Percentiles rank a stretch among this genome's conserved stretches.
Conservation (phyloP, 2,888 invertebrate genomes). For the Pimpla rufipes region DNA sequence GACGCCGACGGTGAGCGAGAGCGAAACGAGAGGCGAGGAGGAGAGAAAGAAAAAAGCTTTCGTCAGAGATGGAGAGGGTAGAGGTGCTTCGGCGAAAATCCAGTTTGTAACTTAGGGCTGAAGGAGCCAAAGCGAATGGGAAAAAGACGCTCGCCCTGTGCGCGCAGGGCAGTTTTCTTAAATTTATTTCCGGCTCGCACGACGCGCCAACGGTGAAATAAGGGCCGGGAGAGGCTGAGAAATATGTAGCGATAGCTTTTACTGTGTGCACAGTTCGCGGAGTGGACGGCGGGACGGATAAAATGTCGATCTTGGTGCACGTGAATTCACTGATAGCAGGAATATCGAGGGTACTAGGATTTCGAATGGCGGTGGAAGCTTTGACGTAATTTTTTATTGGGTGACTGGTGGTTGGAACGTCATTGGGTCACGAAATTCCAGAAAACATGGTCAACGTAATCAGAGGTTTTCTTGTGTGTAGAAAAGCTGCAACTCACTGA, state of each 20-base stretch:
- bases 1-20: slow-evolving; percentile 18
- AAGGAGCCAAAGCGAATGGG: slow-evolving; percentile 63
- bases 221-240: background rate
- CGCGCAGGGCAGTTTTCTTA: slow-evolving; percentile 44
- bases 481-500: too few relatives aligned
- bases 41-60: slow-evolving; percentile 1
- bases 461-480: too few relatives aligned
- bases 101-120: slow-evolving; percentile 76
- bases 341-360: too few relatives aligned
- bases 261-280: too few relatives aligned
- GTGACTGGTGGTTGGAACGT: too few relatives aligned
- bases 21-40: slow-evolving; percentile 3
- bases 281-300: too few relatives aligned
- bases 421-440: too few relatives aligned
- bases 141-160: slow-evolving; percentile 47
- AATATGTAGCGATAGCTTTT: background rate
- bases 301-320: too few relatives aligned
- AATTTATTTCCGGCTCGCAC: slow-evolving; percentile 16
- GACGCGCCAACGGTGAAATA: slow-evolving; percentile 7
- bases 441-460: too few relatives aligned
- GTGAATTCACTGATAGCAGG: background rate
- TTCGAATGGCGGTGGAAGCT: too few relatives aligned
- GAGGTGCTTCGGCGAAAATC: slow-evolving; percentile 71
- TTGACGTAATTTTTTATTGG: too few relatives aligned
- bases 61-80: slow-evolving; percentile 45